phyloP scores from a whole-genome alignment of 2,113 vertebrate genomes.

The Cheilinus undulatus region DNA sequence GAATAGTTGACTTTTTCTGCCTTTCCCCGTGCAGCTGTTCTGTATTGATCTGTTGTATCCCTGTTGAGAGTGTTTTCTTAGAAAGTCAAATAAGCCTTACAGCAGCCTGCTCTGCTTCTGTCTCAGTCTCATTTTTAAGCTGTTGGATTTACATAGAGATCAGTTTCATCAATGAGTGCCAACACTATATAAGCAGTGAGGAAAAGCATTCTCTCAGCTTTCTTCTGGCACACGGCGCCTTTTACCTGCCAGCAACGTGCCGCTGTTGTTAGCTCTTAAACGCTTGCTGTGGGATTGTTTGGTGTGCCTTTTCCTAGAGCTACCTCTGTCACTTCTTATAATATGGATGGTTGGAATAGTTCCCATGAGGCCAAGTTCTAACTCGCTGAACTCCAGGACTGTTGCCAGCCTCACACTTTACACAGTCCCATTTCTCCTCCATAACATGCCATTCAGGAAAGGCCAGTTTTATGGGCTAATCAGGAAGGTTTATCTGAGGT shows the following conservation, averaged over 20 bases:
- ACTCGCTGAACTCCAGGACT: conserved; percentile 63
- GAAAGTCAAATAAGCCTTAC: not conserved
- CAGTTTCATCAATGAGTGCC: conserved; percentile 20
- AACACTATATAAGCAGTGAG: conserved; percentile 31
- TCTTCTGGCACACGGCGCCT: conserved; percentile 6
- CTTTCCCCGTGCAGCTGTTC: conserved; percentile 4
- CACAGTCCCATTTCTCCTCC: conserved; percentile 53
- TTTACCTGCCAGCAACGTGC: conserved; percentile 21
- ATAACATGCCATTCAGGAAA: conserved; percentile 68
- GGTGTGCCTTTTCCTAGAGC: conserved; percentile 31
- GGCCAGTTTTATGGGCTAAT: conserved; percentile 65
- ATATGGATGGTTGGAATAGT: conserved; percentile 46
- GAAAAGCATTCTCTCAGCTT: conserved; percentile 26
- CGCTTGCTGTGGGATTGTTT: conserved; percentile 10
- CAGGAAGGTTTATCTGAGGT: conserved; percentile 75
- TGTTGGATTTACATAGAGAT: conserved; percentile 6
- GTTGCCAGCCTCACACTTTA: conserved; percentile 62
- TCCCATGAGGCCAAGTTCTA: conserved; percentile 48
- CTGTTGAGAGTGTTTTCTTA: not conserved
- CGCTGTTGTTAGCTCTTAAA: conserved; percentile 34
- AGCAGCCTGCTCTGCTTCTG: conserved; percentile 2
- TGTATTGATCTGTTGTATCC: not conserved
- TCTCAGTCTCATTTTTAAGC: conserved; percentile 15
- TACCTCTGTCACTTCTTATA: conserved; percentile 43
- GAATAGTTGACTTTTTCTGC: not conserved